Evolutionary conservation across 2,797 vertebrate species (phyloP).

Genomic region (Labroides dimidiatus): DNA sequence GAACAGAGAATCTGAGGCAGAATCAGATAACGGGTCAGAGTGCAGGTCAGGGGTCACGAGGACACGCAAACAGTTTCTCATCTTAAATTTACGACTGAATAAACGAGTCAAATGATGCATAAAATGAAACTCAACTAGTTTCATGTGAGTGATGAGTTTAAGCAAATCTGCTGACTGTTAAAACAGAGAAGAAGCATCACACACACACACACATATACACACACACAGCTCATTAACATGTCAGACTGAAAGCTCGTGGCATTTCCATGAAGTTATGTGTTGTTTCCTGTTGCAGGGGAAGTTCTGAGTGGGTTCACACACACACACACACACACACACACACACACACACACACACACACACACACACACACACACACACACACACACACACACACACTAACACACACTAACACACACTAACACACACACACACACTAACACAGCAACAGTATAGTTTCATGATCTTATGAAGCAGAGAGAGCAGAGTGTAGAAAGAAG

Average conservation of each 20-base stretch:
- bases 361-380: constrained; percentile 13
- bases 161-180: constrained; percentile 37
- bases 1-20: no score
- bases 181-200: not conserved
- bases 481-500: no score
- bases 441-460: not conserved
- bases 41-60: no score
- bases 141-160: constrained; percentile 2
- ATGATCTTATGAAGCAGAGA: no score
- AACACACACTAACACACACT: no score
- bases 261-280: constrained; percentile 67
- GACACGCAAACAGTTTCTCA: no score
- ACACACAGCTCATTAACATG: constrained; percentile 44
- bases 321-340: constrained; percentile 36
- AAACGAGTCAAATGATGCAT: no score
- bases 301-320: constrained; percentile 41
- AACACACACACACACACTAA: constrained; percentile 19
- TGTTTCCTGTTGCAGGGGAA: constrained; percentile 69
- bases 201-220: not conserved
- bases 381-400: constrained; percentile 40
- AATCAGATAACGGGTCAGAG: no score
- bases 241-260: constrained; percentile 43
- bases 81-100: no score
- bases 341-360: constrained; percentile 9
- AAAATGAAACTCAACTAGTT: no score